phyloP scores from a whole-genome alignment of 2,888 invertebrate species.

The Nymphalis c-album region DNA sequence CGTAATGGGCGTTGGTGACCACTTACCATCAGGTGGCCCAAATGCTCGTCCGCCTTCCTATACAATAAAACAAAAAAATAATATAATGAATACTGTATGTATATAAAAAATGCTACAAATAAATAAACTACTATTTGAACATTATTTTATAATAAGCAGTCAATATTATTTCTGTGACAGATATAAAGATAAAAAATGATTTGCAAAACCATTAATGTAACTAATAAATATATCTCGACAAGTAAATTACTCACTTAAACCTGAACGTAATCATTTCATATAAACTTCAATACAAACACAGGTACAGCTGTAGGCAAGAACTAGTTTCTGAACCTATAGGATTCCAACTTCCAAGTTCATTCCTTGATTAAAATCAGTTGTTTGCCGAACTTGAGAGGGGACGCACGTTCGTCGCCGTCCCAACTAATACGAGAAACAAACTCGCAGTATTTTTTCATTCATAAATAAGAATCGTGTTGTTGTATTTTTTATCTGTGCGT shows the following conservation, averaged over 20 bases:
- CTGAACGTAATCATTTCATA: neutral
- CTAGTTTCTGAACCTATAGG: constrained; percentile 34
- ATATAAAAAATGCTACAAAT: too few relatives aligned
- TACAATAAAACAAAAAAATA: too few relatives aligned
- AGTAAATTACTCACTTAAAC: neutral
- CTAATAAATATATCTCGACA: neutral
- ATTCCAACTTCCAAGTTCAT: constrained; percentile 29
- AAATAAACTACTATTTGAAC: too few relatives aligned
- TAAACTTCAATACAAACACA: constrained; percentile 15
- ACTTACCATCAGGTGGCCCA: too few relatives aligned
- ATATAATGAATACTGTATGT: too few relatives aligned
- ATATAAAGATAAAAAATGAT: neutral
- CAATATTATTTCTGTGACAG: too few relatives aligned
- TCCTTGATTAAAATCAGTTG: constrained; percentile 50
- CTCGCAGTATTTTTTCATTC: neutral
- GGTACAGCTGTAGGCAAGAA: constrained; percentile 21
- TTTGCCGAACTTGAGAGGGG: constrained; percentile 41
- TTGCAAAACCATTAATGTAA: neutral
- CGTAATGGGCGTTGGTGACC: too few relatives aligned
- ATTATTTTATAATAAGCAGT: too few relatives aligned
- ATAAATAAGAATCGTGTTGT: neutral
- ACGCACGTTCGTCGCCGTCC: constrained; percentile 46
- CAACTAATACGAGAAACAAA: constrained; percentile 1
- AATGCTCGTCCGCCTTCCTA: too few relatives aligned
- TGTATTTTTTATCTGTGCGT: constrained; percentile 1